Percentiles rank a stretch among this genome's conserved stretches.
These are phyloP conservation scores for Pterocles orientalis DNA, from an alignment of 2,113 vertebrate genomes.

Conservation along the genomic window DNA sequence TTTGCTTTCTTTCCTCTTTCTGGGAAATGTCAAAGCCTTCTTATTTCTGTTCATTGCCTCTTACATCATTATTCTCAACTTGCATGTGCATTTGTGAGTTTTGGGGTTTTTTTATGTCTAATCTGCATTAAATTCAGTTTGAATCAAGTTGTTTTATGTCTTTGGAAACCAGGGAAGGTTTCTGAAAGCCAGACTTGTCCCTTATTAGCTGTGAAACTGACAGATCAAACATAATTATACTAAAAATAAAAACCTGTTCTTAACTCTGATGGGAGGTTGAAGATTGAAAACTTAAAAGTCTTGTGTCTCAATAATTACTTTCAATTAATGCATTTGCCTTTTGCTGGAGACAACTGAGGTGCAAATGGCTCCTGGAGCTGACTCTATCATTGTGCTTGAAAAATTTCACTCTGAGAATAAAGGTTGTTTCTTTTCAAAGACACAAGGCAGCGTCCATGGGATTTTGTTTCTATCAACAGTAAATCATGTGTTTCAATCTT, in stretches of 20 bases:
- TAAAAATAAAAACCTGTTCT: not conserved
- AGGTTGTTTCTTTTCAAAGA: not conserved
- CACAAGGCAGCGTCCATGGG: not conserved
- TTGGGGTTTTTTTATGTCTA: not conserved
- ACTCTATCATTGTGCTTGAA: not conserved
- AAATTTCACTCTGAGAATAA: not conserved
- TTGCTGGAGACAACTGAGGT: not conserved
- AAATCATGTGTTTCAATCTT: slow-evolving; percentile 1
- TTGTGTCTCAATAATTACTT: not conserved
- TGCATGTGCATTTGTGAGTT: not conserved
- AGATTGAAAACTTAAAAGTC: not conserved
- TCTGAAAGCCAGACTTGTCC: not conserved
- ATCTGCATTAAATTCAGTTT: not conserved
- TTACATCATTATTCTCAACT: not conserved
- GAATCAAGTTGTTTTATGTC: not conserved
- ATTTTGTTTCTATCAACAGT: not conserved
- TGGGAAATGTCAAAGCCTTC: not conserved
- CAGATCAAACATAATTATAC: not conserved
- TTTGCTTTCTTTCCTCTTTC: not conserved
- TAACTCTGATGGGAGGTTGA: not conserved
- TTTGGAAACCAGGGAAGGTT: slow-evolving; percentile 36
- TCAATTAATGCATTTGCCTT: not conserved
- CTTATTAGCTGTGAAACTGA: not conserved
- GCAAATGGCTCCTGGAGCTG: not conserved
- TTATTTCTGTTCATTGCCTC: not conserved